Evolutionary conservation across 2,888 invertebrate species (phyloP).

Genomic region (Abrostola triplasia): DNA sequence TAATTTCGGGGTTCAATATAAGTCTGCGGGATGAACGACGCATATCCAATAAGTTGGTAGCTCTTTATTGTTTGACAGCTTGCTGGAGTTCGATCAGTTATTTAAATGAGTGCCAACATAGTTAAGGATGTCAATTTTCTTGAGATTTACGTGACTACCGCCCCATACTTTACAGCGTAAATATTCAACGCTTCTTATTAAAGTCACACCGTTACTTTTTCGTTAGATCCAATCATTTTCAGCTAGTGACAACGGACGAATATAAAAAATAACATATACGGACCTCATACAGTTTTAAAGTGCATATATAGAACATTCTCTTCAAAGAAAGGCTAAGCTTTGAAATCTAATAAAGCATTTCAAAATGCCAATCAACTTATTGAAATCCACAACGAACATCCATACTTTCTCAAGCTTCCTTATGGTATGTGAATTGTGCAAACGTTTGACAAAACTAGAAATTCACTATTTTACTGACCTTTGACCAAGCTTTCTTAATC

Average conservation of each 20-base stretch:
- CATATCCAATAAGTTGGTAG: constrained; percentile 73
- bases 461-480: neutral
- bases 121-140: constrained; percentile 80
- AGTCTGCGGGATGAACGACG: constrained; percentile 68
- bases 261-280: neutral
- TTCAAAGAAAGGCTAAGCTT: too few relatives aligned
- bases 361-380: too few relatives aligned
- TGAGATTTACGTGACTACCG: constrained; percentile 70
- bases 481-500: constrained; percentile 1
- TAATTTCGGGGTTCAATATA: constrained; percentile 69
- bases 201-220: constrained; percentile 45
- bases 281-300: neutral
- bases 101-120: constrained; percentile 80
- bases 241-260: neutral
- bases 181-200: constrained; percentile 62
- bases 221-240: constrained; percentile 6
- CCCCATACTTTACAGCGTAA: constrained; percentile 53
- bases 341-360: too few relatives aligned
- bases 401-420: neutral
- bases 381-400: too few relatives aligned
- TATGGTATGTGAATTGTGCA: neutral
- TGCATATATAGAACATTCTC: too few relatives aligned
- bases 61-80: constrained; percentile 78
- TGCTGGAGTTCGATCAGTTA: constrained; percentile 78
- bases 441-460: neutral